Conservation (phyloP, 53 echinoderm and acorn worm genomes). For the Hippasteria phrygiana region DNA sequence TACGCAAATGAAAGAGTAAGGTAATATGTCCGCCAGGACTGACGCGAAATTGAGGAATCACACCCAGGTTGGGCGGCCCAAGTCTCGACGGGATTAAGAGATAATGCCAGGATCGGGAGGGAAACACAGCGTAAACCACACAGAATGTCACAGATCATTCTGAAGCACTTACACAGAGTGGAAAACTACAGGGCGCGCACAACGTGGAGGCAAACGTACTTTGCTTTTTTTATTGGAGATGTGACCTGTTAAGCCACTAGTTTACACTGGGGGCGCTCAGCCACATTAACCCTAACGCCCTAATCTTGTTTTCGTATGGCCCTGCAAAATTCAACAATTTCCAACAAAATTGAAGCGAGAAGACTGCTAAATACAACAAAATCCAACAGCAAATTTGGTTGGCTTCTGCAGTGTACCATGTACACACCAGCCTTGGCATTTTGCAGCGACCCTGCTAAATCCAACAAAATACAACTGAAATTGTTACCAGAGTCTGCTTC, state of each 20-base stretch:
- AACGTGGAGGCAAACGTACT: constrained; percentile 20
- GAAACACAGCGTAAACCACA: constrained; percentile 38
- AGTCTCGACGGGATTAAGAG: constrained; percentile 62
- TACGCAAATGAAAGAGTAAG: constrained; percentile 68
- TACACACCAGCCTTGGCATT: no score
- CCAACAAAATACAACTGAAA: no score
- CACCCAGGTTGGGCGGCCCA: constrained; percentile 45
- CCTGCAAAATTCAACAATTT: no score
- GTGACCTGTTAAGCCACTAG: neutral
- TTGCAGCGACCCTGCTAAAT: no score
- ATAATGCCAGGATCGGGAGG: constrained; percentile 39
- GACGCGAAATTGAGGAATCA: constrained; percentile 66
- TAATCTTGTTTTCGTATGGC: no score
- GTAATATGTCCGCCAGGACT: constrained; percentile 65
- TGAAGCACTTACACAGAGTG: constrained; percentile 3
- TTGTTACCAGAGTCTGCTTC: no score
- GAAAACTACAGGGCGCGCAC: neutral
- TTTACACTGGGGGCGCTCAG: neutral
- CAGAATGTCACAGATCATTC: constrained; percentile 39
- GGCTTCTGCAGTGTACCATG: no score
- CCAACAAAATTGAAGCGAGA: no score
- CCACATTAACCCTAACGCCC: neutral
- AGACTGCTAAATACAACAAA: no score
- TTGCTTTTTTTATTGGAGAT: neutral
- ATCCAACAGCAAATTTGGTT: no score